Evolutionary conservation across 2,888 invertebrate genomes (phyloP).

Genomic region (Crocallis elinguaria): DNA sequence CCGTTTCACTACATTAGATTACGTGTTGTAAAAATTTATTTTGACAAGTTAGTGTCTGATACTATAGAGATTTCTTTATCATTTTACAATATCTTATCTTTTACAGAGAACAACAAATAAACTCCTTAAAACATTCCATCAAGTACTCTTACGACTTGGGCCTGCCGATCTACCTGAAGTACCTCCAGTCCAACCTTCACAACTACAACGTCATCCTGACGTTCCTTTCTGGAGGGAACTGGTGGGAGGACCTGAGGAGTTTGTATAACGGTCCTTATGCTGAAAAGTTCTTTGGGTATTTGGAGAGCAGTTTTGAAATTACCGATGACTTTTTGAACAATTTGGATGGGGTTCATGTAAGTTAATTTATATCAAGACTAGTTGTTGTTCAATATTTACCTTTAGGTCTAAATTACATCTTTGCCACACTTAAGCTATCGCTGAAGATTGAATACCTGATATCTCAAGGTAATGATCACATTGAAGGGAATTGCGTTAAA

Average conservation of each 20-base stretch:
- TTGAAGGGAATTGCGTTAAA: no score
- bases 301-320: constrained; percentile 68
- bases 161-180: constrained; percentile 68
- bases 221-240: constrained; percentile 69
- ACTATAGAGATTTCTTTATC: no score
- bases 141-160: constrained; percentile 69
- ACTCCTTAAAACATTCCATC: constrained; percentile 55
- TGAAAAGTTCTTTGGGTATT: constrained; percentile 56
- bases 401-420: no score
- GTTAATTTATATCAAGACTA: no score
- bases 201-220: constrained; percentile 63
- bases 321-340: constrained; percentile 66
- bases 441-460: no score
- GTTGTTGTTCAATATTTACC: no score
- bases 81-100: background rate
- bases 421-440: no score
- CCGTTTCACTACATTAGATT: no score
- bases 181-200: constrained; percentile 66
- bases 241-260: constrained; percentile 66
- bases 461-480: no score
- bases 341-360: constrained; percentile 75
- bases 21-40: no score
- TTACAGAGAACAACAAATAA: constrained; percentile 61
- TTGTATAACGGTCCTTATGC: constrained; percentile 65
- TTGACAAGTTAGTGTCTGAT: no score